Evolutionary conservation across 1,140 invertebrate species (phyloP), one percentile per base, ranked within the genome.

Genomic region (Ostrea edulis): DNA sequence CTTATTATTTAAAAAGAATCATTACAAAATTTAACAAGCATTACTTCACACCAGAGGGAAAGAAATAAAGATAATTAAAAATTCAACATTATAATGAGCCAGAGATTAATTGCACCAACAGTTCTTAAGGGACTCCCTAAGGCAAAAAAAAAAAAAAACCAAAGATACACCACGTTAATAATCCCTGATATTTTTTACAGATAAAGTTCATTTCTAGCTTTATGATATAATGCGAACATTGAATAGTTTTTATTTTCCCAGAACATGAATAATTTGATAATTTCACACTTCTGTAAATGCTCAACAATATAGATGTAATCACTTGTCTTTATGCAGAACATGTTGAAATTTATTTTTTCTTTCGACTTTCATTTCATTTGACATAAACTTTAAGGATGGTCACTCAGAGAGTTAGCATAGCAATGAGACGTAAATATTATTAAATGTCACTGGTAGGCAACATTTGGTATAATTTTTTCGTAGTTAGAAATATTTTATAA

Each of bases 211-310:
- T 62, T 62, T 62, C 14, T 20, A 62, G 5, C 3, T 62, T 20
- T 12, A 62, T 62, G 14, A 62, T 20, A 20, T 55, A 55, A 62
- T 20, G n/a, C 14, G 20, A 17, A 20, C 17, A 5, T 62, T 62
- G 55, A 62, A 62, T 62, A 62, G 55, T 62, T 62, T 62, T n/a
- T 62, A n/a, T 62, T n/a, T 62, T 62, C 20, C 35, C 17, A 20
- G 17, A 62, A 62, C 20, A 62, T 62, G 55, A 17, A 62, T 62
- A 62, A 62, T 62, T 62, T 62, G 55, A 62, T 62, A 62, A 62
- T 62, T 62, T 62, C 55, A 20, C 55, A 17, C 55, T 62, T 17
- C n/a, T n/a, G n/a, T n/a, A n/a, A n/a, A n/a, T n/a, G n/a, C n/a
- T n/a, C 17, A 7, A 62, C 55, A 8, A n/a, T 62, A 20, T 0